These are phyloP conservation scores for Lycorma delicatula DNA, from an alignment of 1,140 invertebrate species.

Conservation along the genomic window DNA sequence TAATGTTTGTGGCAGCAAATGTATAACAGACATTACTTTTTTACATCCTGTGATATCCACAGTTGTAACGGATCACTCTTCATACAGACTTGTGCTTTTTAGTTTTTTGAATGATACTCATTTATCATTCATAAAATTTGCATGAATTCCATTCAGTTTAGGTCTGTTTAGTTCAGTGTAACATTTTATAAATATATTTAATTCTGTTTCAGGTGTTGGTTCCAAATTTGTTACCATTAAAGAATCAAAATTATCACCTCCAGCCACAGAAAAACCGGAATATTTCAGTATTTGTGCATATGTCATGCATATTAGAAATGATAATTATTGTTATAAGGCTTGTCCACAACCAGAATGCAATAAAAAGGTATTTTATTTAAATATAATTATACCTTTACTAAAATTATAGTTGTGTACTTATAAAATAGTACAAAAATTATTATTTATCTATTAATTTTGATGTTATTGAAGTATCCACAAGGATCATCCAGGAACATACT, in stretches of 20 bases:
- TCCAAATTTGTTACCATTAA: constrained; percentile 48
- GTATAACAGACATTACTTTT: no score
- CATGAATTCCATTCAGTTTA: no score
- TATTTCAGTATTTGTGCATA: constrained; percentile 65
- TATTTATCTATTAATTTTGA: neutral
- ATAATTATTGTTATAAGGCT: constrained; percentile 82
- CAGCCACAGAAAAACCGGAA: constrained; percentile 62
- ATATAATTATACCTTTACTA: neutral
- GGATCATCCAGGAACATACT: neutral
- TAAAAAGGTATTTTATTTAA: constrained; percentile 62
- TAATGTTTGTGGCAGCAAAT: no score
- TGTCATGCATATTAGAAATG: constrained; percentile 56
- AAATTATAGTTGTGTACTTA: neutral
- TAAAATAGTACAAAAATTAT: neutral
- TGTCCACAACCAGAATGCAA: constrained; percentile 82
- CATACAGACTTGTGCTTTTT: no score
- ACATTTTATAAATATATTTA: neutral
- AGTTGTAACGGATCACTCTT: no score
- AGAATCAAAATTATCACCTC: constrained; percentile 59
- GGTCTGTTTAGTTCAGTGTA: neutral
- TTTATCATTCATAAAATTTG: no score
- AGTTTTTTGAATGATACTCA: no score
- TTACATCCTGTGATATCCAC: no score
- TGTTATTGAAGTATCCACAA: neutral
- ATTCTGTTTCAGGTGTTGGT: constrained; percentile 31